These are phyloP conservation scores for Corythoichthys haematopterus DNA, from an alignment of 2,113 vertebrate species.

Conservation along the genomic window DNA sequence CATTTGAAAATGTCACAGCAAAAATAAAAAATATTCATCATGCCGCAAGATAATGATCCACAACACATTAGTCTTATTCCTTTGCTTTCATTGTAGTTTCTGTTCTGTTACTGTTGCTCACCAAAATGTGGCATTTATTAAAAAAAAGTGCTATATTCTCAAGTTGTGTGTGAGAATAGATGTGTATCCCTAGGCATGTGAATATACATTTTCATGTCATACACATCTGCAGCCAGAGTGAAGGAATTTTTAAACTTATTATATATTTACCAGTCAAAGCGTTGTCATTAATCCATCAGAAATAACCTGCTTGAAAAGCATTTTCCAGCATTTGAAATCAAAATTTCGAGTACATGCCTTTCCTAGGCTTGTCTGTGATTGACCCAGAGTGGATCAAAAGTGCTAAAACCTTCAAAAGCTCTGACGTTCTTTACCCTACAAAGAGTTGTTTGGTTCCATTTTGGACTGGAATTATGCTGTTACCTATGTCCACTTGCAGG, in stretches of 20 bases:
- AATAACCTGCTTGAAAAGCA: background rate
- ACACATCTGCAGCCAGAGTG: too few relatives aligned
- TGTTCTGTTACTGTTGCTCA: background rate
- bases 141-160: background rate
- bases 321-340: background rate
- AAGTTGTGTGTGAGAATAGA: background rate
- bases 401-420: slow-evolving; percentile 4
- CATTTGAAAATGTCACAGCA: background rate
- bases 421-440: background rate
- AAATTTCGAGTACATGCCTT: background rate
- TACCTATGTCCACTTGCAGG: background rate
- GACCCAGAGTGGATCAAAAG: background rate
- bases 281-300: background rate
- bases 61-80: background rate
- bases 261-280: background rate
- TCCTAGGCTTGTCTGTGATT: background rate
- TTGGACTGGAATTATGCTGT: background rate
- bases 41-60: background rate
- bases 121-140: background rate
- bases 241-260: background rate
- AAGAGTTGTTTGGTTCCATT: background rate
- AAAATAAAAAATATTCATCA: background rate
- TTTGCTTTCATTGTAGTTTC: too few relatives aligned
- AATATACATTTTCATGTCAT: too few relatives aligned
- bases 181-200: background rate